Evolutionary conservation across 2,113 vertebrate genomes (phyloP), one percentile per base, ranked within the genome.

Genomic region (Callipepla squamata): DNA sequence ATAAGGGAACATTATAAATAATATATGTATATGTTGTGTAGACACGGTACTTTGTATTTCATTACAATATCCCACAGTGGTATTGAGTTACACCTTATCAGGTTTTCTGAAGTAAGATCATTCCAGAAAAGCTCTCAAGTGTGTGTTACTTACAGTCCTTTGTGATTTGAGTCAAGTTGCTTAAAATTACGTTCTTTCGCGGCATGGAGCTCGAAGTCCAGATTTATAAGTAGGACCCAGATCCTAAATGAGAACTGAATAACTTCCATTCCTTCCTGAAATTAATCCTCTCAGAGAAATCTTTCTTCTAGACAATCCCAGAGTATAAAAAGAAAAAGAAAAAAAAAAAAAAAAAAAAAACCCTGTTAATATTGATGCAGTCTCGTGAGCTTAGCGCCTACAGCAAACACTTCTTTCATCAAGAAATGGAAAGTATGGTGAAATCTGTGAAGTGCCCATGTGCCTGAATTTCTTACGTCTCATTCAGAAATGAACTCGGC

Each of bases 301-400:
- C 17, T 21, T 85, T 66, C 59, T 30, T 73, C 22, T 23, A 36
- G 17, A 69, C 17, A 90, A 53, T 22, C n/a, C 73, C 45, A 77
- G 83, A 88, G 36, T 7, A 32, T 86, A 77, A 69, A 5, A 28
- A 55, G 22, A 57, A 88, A 87, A 61, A 19, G 61, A 83, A 82
- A 26, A 55, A 87, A 87, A 55, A 18, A 69, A 90, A 77, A 34
- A 70, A 89, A 21, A 4, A 10, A 58, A 72, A 9, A 0, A 78
- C 72, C 47, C 22, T 1, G 20, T 80, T 9, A 50, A 20, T 38
- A 32, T 75, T 73, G 51, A 19, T 38, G 14, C 7, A 42, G 16
- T 45, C 44, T 86, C 57, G 62, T 63, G 51, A 74, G 51, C 65
- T 57, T 51, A 1, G 4, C 42, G 19, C 20, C 42, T 11, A n/a